These are phyloP conservation scores for Ametastegia equiseti DNA, from an alignment of 2,888 invertebrate genomes.

Conservation along the genomic window DNA sequence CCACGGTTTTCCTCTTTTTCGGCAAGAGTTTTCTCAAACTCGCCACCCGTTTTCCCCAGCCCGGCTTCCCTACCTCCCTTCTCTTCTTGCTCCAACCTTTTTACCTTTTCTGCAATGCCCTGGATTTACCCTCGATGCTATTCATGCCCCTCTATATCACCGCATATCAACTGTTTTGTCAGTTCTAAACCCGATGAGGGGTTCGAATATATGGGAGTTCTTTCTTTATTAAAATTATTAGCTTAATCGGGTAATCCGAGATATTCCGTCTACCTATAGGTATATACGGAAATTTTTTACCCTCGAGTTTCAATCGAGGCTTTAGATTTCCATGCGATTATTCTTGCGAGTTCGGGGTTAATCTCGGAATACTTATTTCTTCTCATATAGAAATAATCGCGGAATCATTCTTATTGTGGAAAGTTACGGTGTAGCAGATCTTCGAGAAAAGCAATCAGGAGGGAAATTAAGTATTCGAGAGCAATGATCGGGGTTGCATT, in stretches of 20 bases:
- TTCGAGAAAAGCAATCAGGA: background rate
- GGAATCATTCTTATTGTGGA: background rate
- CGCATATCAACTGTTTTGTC: constrained; percentile 74
- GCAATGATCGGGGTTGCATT: constrained; percentile 22
- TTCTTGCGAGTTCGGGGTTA: no score
- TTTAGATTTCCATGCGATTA: background rate
- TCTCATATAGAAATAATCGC: background rate
- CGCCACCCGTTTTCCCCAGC: constrained; percentile 1
- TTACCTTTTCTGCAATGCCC: constrained; percentile 57
- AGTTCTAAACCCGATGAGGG: constrained; percentile 62
- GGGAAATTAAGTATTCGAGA: background rate
- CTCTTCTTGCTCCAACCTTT: constrained; percentile 48
- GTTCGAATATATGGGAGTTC: constrained; percentile 70
- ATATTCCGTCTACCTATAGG: background rate
- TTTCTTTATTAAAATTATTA: constrained; percentile 64
- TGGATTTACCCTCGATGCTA: constrained; percentile 48
- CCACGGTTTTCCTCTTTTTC: constrained; percentile 58
- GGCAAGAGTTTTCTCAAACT: constrained; percentile 57
- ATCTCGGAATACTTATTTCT: background rate
- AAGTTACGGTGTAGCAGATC: background rate
- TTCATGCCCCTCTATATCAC: constrained; percentile 63
- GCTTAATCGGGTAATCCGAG: constrained; percentile 1
- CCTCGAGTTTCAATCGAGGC: background rate
- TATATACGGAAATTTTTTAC: background rate
- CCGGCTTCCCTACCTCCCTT: constrained; percentile 47